phyloP scores from a whole-genome alignment of 2,888 invertebrate species.

The Limnephilus marmoratus region DNA sequence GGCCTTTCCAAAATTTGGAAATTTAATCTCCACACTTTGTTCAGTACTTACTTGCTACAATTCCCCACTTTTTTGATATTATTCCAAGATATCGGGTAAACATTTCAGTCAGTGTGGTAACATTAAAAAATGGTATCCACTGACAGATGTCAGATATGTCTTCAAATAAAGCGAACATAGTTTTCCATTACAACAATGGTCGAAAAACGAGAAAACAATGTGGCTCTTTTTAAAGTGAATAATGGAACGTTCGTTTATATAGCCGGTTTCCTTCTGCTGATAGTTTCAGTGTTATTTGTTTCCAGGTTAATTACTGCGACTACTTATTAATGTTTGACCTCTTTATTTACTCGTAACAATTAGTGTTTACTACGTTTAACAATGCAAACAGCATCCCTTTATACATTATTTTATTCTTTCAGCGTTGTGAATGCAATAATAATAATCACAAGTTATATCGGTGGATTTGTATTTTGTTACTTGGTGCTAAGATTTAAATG shows the following conservation, averaged over 20 bases:
- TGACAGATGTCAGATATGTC: conserved; percentile 57
- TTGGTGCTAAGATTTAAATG: conserved; percentile 70
- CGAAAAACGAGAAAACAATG: conserved; percentile 56
- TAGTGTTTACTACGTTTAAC: conserved; percentile 31
- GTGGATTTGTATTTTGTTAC: conserved; percentile 72
- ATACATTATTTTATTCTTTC: conserved; percentile 65
- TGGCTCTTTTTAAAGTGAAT: conserved; percentile 47
- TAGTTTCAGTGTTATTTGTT: conserved; percentile 54
- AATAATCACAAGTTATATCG: conserved; percentile 70
- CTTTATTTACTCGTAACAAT: conserved; percentile 43
- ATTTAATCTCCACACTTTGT: background rate
- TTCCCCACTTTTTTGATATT: background rate
- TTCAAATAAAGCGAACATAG: conserved; percentile 47
- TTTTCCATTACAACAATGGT: conserved; percentile 60
- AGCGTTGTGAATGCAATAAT: conserved; percentile 71
- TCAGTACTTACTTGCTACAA: background rate
- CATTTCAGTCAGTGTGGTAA: conserved; percentile 19
- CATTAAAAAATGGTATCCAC: conserved; percentile 31
- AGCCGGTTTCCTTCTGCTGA: conserved; percentile 50
- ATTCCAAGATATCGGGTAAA: background rate
- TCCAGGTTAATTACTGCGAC: conserved; percentile 61
- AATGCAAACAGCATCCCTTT: conserved; percentile 8
- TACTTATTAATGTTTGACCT: conserved; percentile 54
- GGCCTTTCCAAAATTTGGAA: background rate
- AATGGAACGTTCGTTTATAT: conserved; percentile 46